A percentile compares a stretch with the other conserved stretches of the same genome.
These are phyloP conservation scores for Lepidurus apus DNA, from an alignment of 1,140 invertebrate species.

Conservation along the genomic window DNA sequence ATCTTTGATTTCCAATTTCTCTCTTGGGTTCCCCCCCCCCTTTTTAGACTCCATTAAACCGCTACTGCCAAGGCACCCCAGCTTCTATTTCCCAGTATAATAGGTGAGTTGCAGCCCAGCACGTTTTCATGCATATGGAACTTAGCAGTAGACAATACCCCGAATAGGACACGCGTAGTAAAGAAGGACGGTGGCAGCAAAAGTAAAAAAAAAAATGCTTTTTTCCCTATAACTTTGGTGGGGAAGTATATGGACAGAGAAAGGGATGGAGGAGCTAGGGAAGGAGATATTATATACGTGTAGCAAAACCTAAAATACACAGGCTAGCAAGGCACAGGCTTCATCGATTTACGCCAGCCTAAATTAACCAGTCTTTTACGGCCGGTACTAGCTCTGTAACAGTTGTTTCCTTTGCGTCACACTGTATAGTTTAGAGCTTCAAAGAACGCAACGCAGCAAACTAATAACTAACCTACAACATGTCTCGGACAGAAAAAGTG, in stretches of 20 bases:
- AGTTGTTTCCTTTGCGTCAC: background rate
- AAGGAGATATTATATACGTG: background rate
- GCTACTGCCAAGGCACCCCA: background rate
- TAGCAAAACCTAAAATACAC: background rate
- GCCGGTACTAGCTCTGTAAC: background rate
- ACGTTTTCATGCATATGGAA: conserved; percentile 14
- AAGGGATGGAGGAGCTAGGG: background rate
- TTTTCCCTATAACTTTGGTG: background rate
- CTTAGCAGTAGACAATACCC: conserved; percentile 4
- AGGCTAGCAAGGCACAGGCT: background rate
- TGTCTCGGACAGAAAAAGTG: no score
- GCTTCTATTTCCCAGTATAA: background rate
- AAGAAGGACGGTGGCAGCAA: background rate
- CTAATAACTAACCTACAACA: no score
- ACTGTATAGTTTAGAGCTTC: background rate
- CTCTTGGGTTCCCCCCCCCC: background rate
- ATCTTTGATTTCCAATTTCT: conserved; percentile 22
- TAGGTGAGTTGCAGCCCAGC: conserved; percentile 5
- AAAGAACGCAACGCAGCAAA: no score
- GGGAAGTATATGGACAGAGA: no score
- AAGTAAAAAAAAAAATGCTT: background rate
- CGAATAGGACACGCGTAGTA: background rate
- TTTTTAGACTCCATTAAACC: conserved; percentile 12
- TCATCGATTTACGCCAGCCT: background rate
- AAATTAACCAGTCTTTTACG: background rate